Conservation (phyloP, 2,888 invertebrate species). For the Pelosia muscerda region DNA sequence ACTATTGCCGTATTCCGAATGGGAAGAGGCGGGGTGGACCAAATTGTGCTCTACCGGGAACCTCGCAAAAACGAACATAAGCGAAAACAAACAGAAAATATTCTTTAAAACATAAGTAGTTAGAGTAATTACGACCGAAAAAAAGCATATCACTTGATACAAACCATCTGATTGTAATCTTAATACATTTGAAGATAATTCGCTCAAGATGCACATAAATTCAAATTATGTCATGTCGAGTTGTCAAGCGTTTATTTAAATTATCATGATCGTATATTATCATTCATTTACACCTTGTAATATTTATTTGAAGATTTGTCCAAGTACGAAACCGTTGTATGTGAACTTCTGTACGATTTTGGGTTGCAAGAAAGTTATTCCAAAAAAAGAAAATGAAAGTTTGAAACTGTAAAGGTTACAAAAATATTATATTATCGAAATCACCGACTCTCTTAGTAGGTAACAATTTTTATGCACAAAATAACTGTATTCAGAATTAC, state of each 20-base stretch:
- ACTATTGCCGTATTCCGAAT: no score
- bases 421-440: constrained; percentile 17
- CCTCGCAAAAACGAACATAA: no score
- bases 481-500: constrained; percentile 1
- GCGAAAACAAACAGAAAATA: no score
- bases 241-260: background rate
- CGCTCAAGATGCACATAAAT: background rate
- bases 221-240: constrained; percentile 1
- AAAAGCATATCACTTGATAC: background rate
- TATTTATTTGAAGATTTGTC: constrained; percentile 36
- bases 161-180: constrained; percentile 26
- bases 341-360: constrained; percentile 25
- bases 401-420: constrained; percentile 28
- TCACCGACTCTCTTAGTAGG: constrained; percentile 18
- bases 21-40: no score
- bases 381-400: constrained; percentile 47
- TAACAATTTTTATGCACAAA: constrained; percentile 6
- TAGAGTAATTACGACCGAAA: background rate
- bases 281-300: constrained; percentile 27
- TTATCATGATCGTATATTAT: constrained; percentile 11
- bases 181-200: constrained; percentile 25
- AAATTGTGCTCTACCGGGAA: no score
- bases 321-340: constrained; percentile 28
- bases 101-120: no score
- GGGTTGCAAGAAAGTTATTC: constrained; percentile 37